Base-by-base conservation (phyloP, 2,797 vertebrate genomes). In the Spondyliosoma cantharus region DNA sequence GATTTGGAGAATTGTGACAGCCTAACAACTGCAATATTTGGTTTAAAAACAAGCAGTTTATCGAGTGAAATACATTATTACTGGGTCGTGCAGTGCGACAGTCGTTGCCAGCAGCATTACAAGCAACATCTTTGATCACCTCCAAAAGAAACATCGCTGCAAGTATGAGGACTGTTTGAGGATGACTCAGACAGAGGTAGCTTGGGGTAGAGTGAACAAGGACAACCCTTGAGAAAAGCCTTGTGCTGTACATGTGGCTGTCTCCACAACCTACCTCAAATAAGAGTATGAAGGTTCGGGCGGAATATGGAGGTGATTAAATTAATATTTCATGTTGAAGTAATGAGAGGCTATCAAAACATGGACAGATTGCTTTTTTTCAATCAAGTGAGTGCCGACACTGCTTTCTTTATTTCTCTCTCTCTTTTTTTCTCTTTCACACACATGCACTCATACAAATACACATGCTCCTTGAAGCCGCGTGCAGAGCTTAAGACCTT, bases 111-210 rank as follows among this genome's bases (percentile, higher is more conserved):
- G 74, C 60, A 74, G 49, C 37, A 37, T 76, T 65, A 71, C 60
- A 58, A 78, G 53, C 29, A 74, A 73, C 49, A 37, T 61, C 70
- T 89, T 77, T 84, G 70, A 86, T 85, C 75, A 64, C 60, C 53
- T 76, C 42, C 22, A 59, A 84, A 78, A 74, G 54, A 81, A 78
- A 59, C 50, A 72, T 59, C 25, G 20, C 62, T 71, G 15, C 8
- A 78, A 43, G 58, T 27, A 52, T 11, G 46, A 76, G 24, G 25
- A 25, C 50, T 68, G 59, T 71, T 72, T 80, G 20, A 76, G 52
- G 81, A 67, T 70, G 75, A 75, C 46, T 82, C 58, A 50, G 24
- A 80, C 37, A 64, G 48, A 71, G 9, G 53, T 2, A 71, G 60
- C 75, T 58, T 57, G 37, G 42, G 50, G 5, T 11, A 61, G 57